These are phyloP conservation scores for Paradisaea rubra DNA, from an alignment of 2,113 vertebrate genomes.

Conservation along the genomic window DNA sequence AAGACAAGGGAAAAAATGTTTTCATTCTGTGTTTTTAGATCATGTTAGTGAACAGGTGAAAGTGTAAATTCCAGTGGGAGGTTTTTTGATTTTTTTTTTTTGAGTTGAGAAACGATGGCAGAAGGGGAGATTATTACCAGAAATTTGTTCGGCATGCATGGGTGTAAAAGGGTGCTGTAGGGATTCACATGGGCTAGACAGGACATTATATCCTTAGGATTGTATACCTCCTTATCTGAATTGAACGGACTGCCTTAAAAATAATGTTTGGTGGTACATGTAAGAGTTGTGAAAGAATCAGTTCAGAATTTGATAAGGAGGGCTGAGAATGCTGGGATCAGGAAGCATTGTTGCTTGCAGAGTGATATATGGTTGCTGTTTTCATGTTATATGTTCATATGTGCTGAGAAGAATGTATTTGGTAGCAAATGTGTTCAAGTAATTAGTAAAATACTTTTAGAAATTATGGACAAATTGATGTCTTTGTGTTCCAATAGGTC, in stretches of 20 bases:
- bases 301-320: background rate
- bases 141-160: background rate
- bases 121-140: background rate
- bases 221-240: background rate
- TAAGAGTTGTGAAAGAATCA: background rate
- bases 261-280: background rate
- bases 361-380: background rate
- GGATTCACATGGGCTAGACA: background rate
- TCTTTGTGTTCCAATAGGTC: background rate
- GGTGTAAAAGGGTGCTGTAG: background rate
- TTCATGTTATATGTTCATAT: background rate
- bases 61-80: background rate
- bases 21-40: background rate
- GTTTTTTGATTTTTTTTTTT: background rate
- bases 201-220: background rate
- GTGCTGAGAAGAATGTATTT: background rate
- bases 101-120: background rate
- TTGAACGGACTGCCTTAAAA: background rate
- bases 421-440: background rate
- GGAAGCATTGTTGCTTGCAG: background rate
- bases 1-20: background rate
- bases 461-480: background rate
- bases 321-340: background rate
- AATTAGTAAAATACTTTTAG: background rate
- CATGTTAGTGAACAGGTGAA: background rate